Evolutionary conservation across 92 coral and sea anemone genomes (phyloP).

Genomic region (Virgularia gustaviana): DNA sequence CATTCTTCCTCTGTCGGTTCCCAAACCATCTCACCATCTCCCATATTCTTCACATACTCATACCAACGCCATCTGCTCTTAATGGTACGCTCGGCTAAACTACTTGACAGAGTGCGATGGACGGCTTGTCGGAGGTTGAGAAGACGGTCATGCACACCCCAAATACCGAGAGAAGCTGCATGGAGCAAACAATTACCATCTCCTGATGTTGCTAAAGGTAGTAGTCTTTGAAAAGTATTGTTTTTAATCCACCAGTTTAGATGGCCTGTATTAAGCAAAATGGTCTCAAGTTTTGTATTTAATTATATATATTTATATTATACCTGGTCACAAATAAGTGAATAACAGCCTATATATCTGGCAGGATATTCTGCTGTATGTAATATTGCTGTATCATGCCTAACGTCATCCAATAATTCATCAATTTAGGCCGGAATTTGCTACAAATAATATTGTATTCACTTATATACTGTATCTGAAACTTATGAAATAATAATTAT

Average conservation of each 20-base stretch:
- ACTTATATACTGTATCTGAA: no score
- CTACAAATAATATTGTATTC: no score
- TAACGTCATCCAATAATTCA: no score
- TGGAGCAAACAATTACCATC: constrained; percentile 95
- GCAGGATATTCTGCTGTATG: no score
- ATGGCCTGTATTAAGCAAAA: constrained; percentile 74
- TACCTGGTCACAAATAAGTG: no score
- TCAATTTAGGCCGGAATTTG: no score
- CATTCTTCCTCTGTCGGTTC: no score
- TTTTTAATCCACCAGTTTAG: constrained; percentile 92
- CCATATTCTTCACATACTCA: constrained; percentile 71
- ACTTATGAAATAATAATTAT: no score
- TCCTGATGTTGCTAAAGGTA: constrained; percentile 89
- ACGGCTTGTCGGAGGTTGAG: constrained; percentile 83
- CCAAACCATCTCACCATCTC: constrained; percentile 83
- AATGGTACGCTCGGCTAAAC: constrained; percentile 68
- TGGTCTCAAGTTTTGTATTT: no score
- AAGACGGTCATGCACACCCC: constrained; percentile 93
- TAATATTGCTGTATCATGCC: no score
- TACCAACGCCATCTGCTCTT: constrained; percentile 83
- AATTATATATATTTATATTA: no score
- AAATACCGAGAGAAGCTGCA: constrained; percentile 98
- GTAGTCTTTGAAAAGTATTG: constrained; percentile 69
- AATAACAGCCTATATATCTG: no score
- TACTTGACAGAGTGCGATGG: constrained; percentile 64